Percentiles rank a stretch among this genome's conserved stretches.
These are phyloP conservation scores for Amiota mariae DNA, from an alignment of 2,888 invertebrate genomes.

Conservation along the genomic window DNA sequence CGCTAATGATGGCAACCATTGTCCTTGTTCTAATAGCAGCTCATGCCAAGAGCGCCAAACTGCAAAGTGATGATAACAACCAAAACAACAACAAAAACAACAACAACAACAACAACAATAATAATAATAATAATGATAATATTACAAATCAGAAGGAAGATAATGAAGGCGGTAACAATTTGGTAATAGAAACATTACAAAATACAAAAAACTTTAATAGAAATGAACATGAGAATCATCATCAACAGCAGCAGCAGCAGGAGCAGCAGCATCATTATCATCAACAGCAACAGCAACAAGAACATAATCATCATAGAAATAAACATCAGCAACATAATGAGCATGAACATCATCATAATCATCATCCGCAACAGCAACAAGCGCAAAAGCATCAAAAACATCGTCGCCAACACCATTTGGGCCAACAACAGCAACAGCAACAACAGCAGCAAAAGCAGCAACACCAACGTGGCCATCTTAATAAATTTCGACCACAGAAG, in stretches of 20 bases:
- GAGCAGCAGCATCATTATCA: conserved; percentile 12
- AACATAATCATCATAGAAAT: conserved; percentile 40
- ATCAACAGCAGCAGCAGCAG: no score
- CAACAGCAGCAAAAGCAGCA: conserved; percentile 23
- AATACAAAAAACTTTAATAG: not conserved
- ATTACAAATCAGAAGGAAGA: conserved; percentile 34
- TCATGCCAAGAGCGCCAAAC: conserved; percentile 65
- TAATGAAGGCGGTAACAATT: conserved; percentile 31
- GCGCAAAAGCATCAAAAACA: conserved; percentile 45
- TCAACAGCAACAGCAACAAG: conserved; percentile 27
- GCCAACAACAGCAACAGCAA: conserved; percentile 31
- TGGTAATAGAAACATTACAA: not conserved
- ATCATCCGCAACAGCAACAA: conserved; percentile 45
- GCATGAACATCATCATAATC: conserved; percentile 39
- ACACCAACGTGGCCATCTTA: conserved; percentile 20
- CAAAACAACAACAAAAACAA: conserved; percentile 25
- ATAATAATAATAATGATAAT: conserved; percentile 20
- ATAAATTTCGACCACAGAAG: no score
- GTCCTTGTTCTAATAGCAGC: conserved; percentile 65
- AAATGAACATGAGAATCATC: no score
- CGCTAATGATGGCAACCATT: conserved; percentile 58
- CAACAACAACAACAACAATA: conserved; percentile 33
- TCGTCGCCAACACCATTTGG: conserved; percentile 47
- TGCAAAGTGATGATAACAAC: conserved; percentile 52
- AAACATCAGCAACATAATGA: conserved; percentile 44